phyloP scores from a whole-genome alignment of 2,113 vertebrate species.

The Picathartes gymnocephalus region DNA sequence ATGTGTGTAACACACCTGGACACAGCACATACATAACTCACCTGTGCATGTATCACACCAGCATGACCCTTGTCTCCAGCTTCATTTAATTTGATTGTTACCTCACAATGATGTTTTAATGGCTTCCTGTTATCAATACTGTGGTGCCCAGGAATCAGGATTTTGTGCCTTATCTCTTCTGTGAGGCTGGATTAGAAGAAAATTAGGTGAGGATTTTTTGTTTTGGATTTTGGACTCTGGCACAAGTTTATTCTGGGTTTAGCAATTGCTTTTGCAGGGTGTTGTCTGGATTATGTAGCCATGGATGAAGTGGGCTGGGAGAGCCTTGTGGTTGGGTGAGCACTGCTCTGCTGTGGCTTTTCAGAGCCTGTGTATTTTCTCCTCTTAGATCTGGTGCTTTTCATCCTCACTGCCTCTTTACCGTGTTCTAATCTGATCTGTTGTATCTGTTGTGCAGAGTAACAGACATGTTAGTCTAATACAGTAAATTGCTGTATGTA shows the following conservation, averaged over 20 bases:
- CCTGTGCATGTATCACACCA: not conserved
- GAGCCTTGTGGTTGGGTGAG: not conserved
- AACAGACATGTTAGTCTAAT: constrained; percentile 19
- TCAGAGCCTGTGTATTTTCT: not conserved
- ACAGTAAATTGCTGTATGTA: constrained; percentile 10
- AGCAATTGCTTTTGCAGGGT: not conserved
- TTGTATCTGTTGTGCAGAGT: constrained; percentile 26
- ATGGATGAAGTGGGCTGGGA: not conserved
- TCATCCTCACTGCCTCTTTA: not conserved
- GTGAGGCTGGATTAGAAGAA: not conserved
- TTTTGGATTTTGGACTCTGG: not conserved
- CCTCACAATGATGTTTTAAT: not conserved
- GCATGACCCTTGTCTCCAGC: not conserved
- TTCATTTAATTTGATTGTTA: not conserved
- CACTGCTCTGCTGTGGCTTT: not conserved
- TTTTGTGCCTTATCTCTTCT: not conserved
- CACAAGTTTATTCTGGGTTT: not conserved
- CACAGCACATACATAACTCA: no score
- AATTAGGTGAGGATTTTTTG: not conserved
- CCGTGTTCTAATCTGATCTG: constrained; percentile 3
- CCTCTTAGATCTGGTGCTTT: not conserved
- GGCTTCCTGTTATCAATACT: not conserved
- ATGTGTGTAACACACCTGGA: not conserved
- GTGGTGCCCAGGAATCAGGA: not conserved
- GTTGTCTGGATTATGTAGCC: not conserved